A percentile compares a stretch with the other conserved stretches of the same genome.
Conservation (phyloP, 2,113 vertebrate genomes). For the Vanacampus margaritifer region DNA sequence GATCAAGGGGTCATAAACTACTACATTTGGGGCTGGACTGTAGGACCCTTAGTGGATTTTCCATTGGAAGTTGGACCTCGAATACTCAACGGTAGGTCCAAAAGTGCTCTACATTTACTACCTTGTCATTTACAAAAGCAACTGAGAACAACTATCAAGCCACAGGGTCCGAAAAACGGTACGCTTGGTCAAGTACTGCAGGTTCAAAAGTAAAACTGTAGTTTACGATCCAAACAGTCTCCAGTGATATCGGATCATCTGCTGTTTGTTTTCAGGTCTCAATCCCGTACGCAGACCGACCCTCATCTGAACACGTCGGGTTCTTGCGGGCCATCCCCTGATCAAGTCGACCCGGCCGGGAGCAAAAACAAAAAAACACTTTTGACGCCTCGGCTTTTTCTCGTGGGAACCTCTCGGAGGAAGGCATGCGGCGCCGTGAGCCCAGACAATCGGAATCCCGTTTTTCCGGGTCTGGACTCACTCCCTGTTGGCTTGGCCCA, state of each 20-base stretch:
- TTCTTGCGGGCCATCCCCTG: background rate
- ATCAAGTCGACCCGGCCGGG: no score
- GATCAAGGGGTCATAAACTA: no score
- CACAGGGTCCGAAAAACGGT: no score
- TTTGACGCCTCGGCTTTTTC: slow-evolving; percentile 69
- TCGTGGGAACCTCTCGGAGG: slow-evolving; percentile 68
- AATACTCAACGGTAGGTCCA: no score
- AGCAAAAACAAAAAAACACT: background rate
- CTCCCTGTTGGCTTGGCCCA: slow-evolving; percentile 40
- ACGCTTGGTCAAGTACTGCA: no score
- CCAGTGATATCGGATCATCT: background rate
- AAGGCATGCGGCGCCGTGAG: slow-evolving; percentile 65
- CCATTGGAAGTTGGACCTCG: no score
- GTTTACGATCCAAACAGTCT: background rate
- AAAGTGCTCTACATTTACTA: no score
- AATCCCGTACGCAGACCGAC: slow-evolving; percentile 13
- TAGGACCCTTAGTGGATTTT: no score
- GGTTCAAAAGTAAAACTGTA: no score
- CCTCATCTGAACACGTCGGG: background rate
- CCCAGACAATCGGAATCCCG: slow-evolving; percentile 65
- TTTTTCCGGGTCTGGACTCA: slow-evolving; percentile 66
- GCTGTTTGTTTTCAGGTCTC: background rate
- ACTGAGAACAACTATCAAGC: no score
- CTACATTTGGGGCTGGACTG: no score
- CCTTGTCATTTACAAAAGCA: no score